Evolutionary conservation across 2,888 invertebrate species (phyloP).

Genomic region (Thymelicus sylvestris): DNA sequence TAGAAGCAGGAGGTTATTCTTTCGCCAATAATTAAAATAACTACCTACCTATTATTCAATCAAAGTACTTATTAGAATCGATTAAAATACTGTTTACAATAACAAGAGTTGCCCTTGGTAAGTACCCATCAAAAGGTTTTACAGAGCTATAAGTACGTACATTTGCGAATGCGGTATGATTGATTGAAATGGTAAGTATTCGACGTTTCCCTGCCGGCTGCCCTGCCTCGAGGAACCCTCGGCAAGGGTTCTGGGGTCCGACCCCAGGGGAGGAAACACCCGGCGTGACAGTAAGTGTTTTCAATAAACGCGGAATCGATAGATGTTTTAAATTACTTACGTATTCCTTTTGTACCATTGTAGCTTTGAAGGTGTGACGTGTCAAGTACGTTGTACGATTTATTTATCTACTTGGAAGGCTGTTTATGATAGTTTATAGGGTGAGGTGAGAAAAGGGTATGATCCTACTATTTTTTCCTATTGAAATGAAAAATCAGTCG

Average conservation of each 20-base stretch:
- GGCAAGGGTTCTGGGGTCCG: constrained; percentile 12
- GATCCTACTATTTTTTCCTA: not conserved
- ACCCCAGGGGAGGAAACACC: constrained; percentile 20
- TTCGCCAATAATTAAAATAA: too few relatives aligned
- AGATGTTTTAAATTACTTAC: constrained; percentile 29
- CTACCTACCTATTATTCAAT: too few relatives aligned
- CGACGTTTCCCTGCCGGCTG: constrained; percentile 12
- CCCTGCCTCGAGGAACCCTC: constrained; percentile 11
- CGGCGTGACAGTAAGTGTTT: constrained; percentile 29
- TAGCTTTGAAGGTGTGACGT: constrained; percentile 3
- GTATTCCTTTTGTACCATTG: constrained; percentile 18
- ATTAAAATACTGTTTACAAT: not conserved
- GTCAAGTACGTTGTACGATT: not conserved
- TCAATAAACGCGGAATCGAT: constrained; percentile 36
- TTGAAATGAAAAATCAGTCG: too few relatives aligned
- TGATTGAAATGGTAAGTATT: constrained; percentile 21
- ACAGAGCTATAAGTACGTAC: not conserved
- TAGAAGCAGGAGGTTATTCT: too few relatives aligned
- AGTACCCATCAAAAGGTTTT: not conserved
- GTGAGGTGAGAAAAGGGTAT: constrained; percentile 3
- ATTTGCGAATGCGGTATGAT: constrained; percentile 18
- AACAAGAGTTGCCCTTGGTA: not conserved
- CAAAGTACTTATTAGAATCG: too few relatives aligned
- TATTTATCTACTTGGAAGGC: not conserved
- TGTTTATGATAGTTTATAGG: not conserved